Percentiles rank a stretch among this genome's conserved stretches.
These are phyloP conservation scores for Limnephilus lunatus DNA, from an alignment of 2,888 invertebrate species.

Conservation along the genomic window DNA sequence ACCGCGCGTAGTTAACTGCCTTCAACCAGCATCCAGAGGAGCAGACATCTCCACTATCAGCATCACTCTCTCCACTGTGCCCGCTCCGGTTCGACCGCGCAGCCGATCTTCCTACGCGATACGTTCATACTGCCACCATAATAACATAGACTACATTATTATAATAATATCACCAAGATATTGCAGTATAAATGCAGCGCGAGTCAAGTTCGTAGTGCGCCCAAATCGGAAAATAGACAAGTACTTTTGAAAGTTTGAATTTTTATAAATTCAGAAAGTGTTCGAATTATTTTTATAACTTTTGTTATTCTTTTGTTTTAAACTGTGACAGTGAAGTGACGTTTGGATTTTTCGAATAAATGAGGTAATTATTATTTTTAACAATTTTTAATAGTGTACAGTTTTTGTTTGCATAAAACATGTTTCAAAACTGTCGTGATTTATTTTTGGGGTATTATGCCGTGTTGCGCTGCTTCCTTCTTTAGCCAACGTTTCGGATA, in stretches of 20 bases:
- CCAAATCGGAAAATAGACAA: slow-evolving; percentile 3
- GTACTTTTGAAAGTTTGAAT: background rate
- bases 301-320: background rate
- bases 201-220: slow-evolving; percentile 35
- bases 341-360: background rate
- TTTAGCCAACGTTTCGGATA: too few species aligned
- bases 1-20: background rate
- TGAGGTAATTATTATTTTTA: background rate
- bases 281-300: background rate
- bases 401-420: background rate
- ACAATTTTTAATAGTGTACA: background rate
- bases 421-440: too few species aligned
- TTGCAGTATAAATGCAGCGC: background rate
- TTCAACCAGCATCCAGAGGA: background rate
- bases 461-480: too few species aligned
- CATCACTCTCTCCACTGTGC: background rate
- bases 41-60: background rate
- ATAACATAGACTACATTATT: background rate
- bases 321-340: background rate
- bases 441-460: too few species aligned
- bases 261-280: background rate
- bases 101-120: slow-evolving; percentile 18
- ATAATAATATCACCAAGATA: background rate
- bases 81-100: slow-evolving; percentile 4
- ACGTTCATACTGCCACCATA: background rate